Percentiles rank a stretch among this genome's conserved stretches.
Conservation (phyloP, 2,888 invertebrate species). For the Dolomedes plantarius region DNA sequence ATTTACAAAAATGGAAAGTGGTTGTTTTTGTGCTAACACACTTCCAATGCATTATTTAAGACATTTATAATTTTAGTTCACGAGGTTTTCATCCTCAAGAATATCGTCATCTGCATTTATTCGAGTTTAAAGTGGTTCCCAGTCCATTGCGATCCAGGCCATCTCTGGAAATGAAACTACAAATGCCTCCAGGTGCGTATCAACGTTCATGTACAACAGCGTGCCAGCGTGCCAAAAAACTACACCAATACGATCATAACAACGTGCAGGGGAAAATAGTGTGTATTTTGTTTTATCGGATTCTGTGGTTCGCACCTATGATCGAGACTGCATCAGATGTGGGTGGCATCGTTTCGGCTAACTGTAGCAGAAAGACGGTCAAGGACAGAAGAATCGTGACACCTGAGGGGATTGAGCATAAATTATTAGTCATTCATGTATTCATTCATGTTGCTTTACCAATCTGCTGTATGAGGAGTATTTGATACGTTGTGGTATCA, state of each 20-base stretch:
- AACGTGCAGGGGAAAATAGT: slow-evolving; percentile 54
- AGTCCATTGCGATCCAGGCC: slow-evolving; percentile 25
- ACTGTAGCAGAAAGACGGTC: slow-evolving; percentile 98
- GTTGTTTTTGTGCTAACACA: no score
- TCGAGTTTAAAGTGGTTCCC: no score
- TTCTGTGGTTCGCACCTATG: slow-evolving; percentile 84
- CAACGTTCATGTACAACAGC: slow-evolving; percentile 41
- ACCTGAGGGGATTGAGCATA: slow-evolving; percentile 81
- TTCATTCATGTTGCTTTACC: slow-evolving; percentile 7
- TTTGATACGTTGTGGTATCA: neutral
- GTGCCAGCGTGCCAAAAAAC: slow-evolving; percentile 58
- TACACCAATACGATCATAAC: slow-evolving; percentile 69
- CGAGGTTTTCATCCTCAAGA: no score
- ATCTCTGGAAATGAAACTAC: slow-evolving; percentile 70
- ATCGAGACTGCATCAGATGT: slow-evolving; percentile 99
- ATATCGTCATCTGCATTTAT: no score
- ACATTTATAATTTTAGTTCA: no score
- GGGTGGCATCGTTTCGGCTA: slow-evolving; percentile 98
- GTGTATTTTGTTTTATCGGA: slow-evolving; percentile 15
- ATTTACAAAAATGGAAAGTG: no score
- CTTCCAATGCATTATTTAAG: no score
- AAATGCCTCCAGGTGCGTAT: slow-evolving; percentile 70
- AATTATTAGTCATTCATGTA: slow-evolving; percentile 31
- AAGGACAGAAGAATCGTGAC: slow-evolving; percentile 97
- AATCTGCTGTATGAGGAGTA: slow-evolving; percentile 60